Evolutionary conservation across 1,140 invertebrate species (phyloP), one percentile per base, ranked within the genome.

Genomic region (Lysiphlebus fabarum): DNA sequence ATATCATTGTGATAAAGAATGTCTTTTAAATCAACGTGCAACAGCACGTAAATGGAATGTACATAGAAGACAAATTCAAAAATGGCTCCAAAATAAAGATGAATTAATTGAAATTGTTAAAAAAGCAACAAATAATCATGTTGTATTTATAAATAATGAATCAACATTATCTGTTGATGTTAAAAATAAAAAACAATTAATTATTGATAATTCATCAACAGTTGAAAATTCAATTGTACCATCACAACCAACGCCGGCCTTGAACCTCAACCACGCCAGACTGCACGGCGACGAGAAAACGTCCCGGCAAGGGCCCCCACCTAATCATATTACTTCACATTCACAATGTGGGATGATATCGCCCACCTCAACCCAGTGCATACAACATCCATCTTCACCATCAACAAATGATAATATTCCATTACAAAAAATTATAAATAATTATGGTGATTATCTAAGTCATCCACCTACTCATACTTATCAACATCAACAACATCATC

Each of bases 31-130:
- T 74, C 90, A 92, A 70, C 80, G 90, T 11, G 89, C 91, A 0
- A 92, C 91, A 1, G 91, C 91, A 6, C 83, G 90, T 59, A 93
- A 93, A 74, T 93, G 92, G 70, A 88, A 89, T 12, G 92, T 93
- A 53, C 90, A 93, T 71, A 82, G 91, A 10, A 81, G 90, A 34
- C 90, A 93, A 73, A 92, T 93, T 55, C 90, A 93, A 74, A 92
- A 93, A 81, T 93, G 91, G 91, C 73, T 93, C 56, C 90, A 92
- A 75, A 89, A 87, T 65, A 90, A 92, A 73, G 84, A 84, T 38
- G 86, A 86, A 67, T 75, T 92, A 41, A 87, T 65, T 88, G 84
- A 50, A 86, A 84, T 53, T 84, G 88, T 51, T 44, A 81, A 84
- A 71, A 76, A 64, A 55, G 72, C 67, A 11, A 62, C 67, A 56